Evolutionary conservation across 2,113 vertebrate species (phyloP).

Genomic region (Callocephalon fimbriatum): DNA sequence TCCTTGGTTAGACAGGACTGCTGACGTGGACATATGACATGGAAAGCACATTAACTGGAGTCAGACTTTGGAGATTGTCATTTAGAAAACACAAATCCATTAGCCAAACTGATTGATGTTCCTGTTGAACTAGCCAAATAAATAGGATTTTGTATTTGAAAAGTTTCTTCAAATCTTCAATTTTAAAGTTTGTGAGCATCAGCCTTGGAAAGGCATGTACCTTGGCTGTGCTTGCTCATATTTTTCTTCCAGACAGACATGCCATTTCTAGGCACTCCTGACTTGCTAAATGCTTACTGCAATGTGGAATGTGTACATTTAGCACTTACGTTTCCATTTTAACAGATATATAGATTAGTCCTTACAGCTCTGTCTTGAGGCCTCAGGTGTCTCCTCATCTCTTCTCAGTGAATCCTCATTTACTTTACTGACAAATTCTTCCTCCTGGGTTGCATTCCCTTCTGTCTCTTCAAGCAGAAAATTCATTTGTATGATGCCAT

Average conservation of each 20-base stretch:
- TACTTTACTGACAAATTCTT: background rate
- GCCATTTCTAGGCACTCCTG: background rate
- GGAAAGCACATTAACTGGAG: background rate
- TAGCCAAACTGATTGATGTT: background rate
- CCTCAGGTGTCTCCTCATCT: background rate
- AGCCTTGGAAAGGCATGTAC: background rate
- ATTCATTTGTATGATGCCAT: background rate
- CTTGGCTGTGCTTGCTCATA: background rate
- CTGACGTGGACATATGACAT: background rate
- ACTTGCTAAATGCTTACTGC: background rate
- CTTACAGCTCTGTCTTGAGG: background rate
- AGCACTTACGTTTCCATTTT: background rate
- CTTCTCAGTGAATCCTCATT: background rate
- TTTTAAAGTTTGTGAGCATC: background rate
- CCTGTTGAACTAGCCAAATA: background rate
- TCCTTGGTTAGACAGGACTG: background rate
- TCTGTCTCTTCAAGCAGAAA: background rate
- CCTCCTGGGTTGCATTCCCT: background rate
- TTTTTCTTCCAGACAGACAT: background rate
- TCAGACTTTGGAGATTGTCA: background rate
- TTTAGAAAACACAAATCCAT: background rate
- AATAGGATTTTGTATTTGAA: background rate
- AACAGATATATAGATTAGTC: background rate
- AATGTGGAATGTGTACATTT: background rate
- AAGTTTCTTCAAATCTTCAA: background rate